A percentile compares a stretch with the other conserved stretches of the same genome.
Conservation (phyloP, 2,113 vertebrate genomes). For the Proterorhinus semilunaris region DNA sequence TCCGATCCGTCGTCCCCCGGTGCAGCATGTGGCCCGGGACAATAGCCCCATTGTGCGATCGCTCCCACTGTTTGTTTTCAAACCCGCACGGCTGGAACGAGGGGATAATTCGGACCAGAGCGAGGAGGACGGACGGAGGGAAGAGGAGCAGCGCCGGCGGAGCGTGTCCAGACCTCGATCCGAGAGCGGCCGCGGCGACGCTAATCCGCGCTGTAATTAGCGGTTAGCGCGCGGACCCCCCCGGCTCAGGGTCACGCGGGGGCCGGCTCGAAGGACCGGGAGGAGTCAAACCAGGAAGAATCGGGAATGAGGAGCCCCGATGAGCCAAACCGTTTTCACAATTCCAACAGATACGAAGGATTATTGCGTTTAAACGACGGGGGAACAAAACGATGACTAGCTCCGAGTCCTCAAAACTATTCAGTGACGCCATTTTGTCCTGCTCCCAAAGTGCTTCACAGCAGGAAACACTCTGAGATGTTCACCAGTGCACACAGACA, state of each 20-base stretch:
- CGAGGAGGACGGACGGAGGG: not conserved
- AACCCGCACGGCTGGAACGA: conserved; percentile 48
- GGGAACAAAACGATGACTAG: too few relatives aligned
- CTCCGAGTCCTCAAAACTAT: too few relatives aligned
- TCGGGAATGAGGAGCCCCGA: not conserved
- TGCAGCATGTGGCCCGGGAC: conserved; percentile 61
- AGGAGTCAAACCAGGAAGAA: not conserved
- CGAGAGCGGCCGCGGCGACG: conserved; percentile 45
- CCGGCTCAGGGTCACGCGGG: conserved; percentile 34
- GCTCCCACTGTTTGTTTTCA: conserved; percentile 66
- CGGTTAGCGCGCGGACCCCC: conserved; percentile 48
- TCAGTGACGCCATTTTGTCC: too few relatives aligned
- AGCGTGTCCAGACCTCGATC: conserved; percentile 44
- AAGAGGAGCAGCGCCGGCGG: conserved; percentile 11
- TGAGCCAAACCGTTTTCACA: not conserved
- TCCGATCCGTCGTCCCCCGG: conserved; percentile 2
- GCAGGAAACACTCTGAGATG: too few relatives aligned
- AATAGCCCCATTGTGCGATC: conserved; percentile 65
- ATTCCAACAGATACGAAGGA: not conserved
- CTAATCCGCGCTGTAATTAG: conserved; percentile 58
- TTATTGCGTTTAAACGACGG: too few relatives aligned
- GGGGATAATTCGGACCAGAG: conserved; percentile 67
- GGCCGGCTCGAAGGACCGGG: conserved; percentile 4
- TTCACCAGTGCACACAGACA: too few relatives aligned
- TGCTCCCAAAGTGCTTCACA: too few relatives aligned